Conservation (phyloP, 1,140 invertebrate genomes). For the Orchestia grillus region DNA sequence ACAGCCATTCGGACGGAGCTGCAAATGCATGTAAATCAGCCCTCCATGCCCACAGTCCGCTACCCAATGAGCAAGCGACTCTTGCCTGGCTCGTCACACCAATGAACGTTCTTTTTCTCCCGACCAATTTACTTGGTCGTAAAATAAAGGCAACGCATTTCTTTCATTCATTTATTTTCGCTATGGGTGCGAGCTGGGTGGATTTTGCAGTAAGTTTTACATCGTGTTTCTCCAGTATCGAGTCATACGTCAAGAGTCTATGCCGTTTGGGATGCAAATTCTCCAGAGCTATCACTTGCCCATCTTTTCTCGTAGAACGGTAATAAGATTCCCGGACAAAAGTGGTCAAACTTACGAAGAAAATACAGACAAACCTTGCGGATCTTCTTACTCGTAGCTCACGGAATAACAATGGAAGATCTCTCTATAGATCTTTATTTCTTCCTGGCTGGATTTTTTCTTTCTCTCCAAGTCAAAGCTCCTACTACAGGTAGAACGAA, state of each 20-base stretch:
- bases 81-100: background rate
- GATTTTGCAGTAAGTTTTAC: background rate
- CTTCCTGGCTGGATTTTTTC: slow-evolving; percentile 41
- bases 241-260: background rate
- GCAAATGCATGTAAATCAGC: background rate
- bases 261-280: slow-evolving; percentile 26
- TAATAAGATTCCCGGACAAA: slow-evolving; percentile 31
- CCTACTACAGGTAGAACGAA: background rate
- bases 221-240: slow-evolving; percentile 13
- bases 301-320: background rate
- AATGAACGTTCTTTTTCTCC: background rate
- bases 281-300: background rate
- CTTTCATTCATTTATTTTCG: background rate
- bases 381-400: slow-evolving; percentile 34
- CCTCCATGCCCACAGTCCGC: background rate
- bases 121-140: background rate
- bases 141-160: background rate
- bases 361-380: slow-evolving; percentile 8
- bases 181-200: background rate
- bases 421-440: slow-evolving; percentile 44
- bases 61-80: background rate
- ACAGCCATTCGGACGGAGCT: background rate
- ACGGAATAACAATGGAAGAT: slow-evolving; percentile 52
- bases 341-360: slow-evolving; percentile 26
- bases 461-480: background rate